phyloP scores from a whole-genome alignment of 2,113 vertebrate species.

The Pygoscelis antarcticus region DNA sequence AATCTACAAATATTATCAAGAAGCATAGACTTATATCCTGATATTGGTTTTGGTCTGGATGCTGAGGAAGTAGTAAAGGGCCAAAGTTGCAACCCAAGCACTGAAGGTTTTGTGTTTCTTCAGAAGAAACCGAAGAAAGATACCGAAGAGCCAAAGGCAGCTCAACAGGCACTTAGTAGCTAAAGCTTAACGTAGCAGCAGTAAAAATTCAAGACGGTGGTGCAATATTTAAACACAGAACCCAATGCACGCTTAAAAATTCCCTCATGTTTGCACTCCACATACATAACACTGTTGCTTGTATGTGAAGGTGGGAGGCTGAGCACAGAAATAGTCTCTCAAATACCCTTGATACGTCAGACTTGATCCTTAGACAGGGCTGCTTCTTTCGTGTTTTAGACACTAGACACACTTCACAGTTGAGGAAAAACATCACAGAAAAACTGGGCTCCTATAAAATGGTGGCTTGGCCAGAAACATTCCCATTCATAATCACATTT shows the following conservation, averaged over 20 bases:
- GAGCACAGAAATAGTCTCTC: not conserved
- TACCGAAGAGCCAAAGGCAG: not conserved
- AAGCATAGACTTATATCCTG: not conserved
- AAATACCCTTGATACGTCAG: not conserved
- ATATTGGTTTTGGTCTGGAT: not conserved
- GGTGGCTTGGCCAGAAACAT: not conserved
- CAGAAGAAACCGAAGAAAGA: not conserved
- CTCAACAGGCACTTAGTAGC: not conserved
- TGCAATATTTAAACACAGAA: not conserved
- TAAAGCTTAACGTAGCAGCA: fast-evolving
- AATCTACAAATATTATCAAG: not conserved
- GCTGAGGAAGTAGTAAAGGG: not conserved
- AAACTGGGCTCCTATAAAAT: not conserved
- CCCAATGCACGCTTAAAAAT: not conserved
- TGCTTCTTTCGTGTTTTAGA: not conserved
- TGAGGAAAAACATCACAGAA: not conserved
- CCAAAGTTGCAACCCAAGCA: not conserved
- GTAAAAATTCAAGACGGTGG: not conserved
- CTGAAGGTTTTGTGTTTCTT: no score
- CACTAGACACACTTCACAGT: not conserved
- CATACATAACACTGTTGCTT: not conserved
- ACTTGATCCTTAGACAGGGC: not conserved
- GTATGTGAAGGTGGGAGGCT: not conserved
- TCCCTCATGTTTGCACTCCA: not conserved
- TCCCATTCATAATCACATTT: not conserved